Percentiles rank a stretch among this genome's conserved stretches.
Conservation (phyloP, 2,113 vertebrate species). For the Camelus bactrianus region DNA sequence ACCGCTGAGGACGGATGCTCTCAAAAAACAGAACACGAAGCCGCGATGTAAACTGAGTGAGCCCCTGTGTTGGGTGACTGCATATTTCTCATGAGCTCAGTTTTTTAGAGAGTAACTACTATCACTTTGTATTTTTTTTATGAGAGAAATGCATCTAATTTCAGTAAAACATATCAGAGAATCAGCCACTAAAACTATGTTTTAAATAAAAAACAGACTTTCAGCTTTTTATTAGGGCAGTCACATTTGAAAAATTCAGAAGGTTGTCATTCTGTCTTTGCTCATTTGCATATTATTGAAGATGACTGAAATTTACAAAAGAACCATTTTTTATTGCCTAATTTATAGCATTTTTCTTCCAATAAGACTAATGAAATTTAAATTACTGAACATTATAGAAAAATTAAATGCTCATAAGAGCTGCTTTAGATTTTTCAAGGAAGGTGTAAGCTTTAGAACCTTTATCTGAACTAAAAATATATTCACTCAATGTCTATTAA, state of each 20-base stretch:
- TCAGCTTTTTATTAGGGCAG: neutral
- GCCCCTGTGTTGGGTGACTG: fast-evolving
- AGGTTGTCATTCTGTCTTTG: neutral
- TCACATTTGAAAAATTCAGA: neutral
- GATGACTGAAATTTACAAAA: neutral
- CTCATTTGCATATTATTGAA: neutral
- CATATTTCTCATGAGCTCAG: fast-evolving
- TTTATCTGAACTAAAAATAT: neutral
- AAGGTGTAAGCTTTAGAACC: neutral
- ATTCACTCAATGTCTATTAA: neutral
- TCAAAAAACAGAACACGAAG: neutral
- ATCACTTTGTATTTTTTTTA: neutral
- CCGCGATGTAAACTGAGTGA: fast-evolving
- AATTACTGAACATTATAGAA: neutral
- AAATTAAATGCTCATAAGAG: neutral
- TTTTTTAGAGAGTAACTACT: neutral
- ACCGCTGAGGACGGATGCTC: neutral
- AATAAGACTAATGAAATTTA: neutral
- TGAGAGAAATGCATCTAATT: neutral
- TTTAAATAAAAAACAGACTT: neutral
- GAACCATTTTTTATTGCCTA: neutral
- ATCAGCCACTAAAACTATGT: neutral
- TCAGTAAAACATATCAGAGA: neutral
- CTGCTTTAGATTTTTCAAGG: neutral
- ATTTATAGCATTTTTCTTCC: neutral